Percentiles rank a stretch among this genome's conserved stretches.
Conservation (phyloP, 23 tunicate species). For the Clavelina lepadiformis region DNA sequence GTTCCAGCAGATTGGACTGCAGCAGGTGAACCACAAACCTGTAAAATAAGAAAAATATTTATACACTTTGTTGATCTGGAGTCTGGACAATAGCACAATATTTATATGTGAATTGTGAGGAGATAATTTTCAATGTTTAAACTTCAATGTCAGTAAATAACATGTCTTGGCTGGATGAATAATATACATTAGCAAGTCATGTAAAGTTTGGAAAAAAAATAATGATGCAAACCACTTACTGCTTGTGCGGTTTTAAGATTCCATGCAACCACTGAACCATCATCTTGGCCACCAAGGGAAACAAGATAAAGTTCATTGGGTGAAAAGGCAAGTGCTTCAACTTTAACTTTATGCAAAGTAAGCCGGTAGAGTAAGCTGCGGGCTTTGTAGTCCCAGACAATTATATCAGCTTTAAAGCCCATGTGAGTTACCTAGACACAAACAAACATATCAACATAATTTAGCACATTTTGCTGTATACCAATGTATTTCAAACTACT, state of each 20-base stretch:
- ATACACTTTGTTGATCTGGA: no score
- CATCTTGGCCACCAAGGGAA: slow-evolving; percentile 95
- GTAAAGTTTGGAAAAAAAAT: not conserved
- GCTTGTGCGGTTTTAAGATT: slow-evolving; percentile 69
- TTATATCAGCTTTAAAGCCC: slow-evolving; percentile 91
- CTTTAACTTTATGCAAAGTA: slow-evolving; percentile 88
- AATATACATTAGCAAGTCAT: no score
- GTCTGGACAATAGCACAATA: not conserved
- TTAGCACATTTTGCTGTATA: no score
- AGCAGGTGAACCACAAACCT: slow-evolving; percentile 90
- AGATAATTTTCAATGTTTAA: no score
- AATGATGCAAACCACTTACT: slow-evolving; percentile 30
- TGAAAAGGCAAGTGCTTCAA: slow-evolving; percentile 89
- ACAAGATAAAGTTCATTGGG: slow-evolving; percentile 77
- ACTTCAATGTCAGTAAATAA: no score
- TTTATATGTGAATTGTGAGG: no score
- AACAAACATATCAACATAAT: no score
- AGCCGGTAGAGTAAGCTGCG: slow-evolving; percentile 47
- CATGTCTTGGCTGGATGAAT: no score
- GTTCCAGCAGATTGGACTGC: slow-evolving; percentile 85
- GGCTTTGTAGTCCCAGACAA: slow-evolving; percentile 73
- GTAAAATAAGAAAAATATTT: no score
- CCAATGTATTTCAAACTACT: no score
- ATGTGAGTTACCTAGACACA: slow-evolving; percentile 87
- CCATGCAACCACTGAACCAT: slow-evolving; percentile 96